Base-by-base conservation (phyloP, 2,888 invertebrate species). In the Deilephila elpenor region DNA sequence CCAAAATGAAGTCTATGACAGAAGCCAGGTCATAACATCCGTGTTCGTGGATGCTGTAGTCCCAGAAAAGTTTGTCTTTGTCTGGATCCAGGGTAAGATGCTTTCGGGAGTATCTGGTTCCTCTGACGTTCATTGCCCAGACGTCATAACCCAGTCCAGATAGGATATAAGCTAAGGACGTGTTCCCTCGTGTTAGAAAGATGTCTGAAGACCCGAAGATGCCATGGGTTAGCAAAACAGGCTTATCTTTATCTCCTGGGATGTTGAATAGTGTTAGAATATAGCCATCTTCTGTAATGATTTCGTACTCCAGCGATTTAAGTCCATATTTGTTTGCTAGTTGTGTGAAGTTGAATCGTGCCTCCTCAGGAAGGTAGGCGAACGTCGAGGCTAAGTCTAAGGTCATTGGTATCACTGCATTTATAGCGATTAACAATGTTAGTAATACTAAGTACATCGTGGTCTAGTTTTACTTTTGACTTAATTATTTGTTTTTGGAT, bases 11-110 rank as follows among this genome's bases (percentile, higher is more conserved):
- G 75, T 91, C 90, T 20, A 90, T 95, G 85, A 95, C 96, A 0
- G 96, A 95, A 0, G 97, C 96, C 0, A 97, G 78, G 84, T 98
- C 98, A 78, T 95, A 95, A 29, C 87, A 79, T 0, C 96, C 97
- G 86, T 96, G 96, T 83, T 98, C 96, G 83, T 97, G 96, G 91
- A 95, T 96, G 75, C 96, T 95, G 78, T 94, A 96, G 67, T 92
- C 77, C 95, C 96, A 96, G 79, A 87, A 96, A 0, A 80, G 72
- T 29, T 78, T 73, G 67, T 95, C 90, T 0, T 59, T 76, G 67
- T 88, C 82, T 0, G 92, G 86, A 71, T 92, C 76, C 86, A 91
- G 78, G 1, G 84, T 84, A 0, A 80, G 77, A 81, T 97, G 97
- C 14, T 87, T 88, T 44, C 93, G 88, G 1, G 95, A 95, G 82